These are phyloP conservation scores for Synaphobranchus kaupii DNA, from an alignment of 2,797 vertebrate species.

Conservation along the genomic window DNA sequence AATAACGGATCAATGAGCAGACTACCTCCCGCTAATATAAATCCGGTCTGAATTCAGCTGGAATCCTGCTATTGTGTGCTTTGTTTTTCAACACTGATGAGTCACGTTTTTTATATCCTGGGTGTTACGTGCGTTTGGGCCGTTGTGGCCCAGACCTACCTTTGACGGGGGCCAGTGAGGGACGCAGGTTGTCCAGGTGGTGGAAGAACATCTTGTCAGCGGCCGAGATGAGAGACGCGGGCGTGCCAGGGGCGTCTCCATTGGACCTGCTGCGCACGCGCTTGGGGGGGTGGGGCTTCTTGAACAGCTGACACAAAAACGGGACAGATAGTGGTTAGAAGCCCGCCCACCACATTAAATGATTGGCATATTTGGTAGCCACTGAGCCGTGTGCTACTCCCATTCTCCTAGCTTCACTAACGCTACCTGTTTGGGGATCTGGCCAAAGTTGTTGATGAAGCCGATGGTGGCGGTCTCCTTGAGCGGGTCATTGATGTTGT, in stretches of 20 bases:
- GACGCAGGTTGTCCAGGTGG: slow-evolving; percentile 93
- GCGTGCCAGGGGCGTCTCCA: slow-evolving; percentile 77
- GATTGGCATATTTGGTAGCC: neutral
- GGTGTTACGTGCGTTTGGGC: neutral
- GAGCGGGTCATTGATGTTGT: slow-evolving; percentile 97
- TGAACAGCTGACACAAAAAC: slow-evolving; percentile 82
- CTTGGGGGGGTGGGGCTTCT: slow-evolving; percentile 97
- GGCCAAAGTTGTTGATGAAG: slow-evolving; percentile 99
- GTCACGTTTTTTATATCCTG: neutral
- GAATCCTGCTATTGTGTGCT: neutral
- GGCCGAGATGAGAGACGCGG: slow-evolving; percentile 73
- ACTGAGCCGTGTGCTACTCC: accelerated
- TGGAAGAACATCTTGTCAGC: slow-evolving; percentile 98
- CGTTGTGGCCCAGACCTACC: slow-evolving; percentile 64
- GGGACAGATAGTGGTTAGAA: neutral
- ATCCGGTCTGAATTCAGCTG: neutral
- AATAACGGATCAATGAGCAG: neutral
- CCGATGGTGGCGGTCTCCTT: slow-evolving; percentile 98
- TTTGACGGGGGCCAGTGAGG: slow-evolving; percentile 93
- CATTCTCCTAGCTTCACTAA: neutral
- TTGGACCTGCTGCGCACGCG: slow-evolving; percentile 87
- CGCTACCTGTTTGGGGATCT: slow-evolving; percentile 96
- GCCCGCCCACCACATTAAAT: neutral
- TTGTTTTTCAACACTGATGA: neutral
- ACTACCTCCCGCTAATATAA: neutral